Evolutionary conservation across 1,140 invertebrate species (phyloP).

Genomic region (Drosophila biarmipes): DNA sequence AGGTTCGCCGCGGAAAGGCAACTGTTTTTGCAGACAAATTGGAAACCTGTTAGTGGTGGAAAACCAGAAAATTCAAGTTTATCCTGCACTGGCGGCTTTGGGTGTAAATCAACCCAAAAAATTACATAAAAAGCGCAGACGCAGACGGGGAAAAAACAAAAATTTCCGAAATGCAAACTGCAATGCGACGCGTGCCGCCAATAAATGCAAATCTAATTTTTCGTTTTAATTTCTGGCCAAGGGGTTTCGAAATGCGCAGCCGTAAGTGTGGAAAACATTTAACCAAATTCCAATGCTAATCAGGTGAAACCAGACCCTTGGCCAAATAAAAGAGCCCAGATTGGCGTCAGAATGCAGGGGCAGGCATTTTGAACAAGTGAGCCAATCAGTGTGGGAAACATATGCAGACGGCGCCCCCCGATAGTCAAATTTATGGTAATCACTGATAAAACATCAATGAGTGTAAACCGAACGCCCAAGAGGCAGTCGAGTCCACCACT

Average conservation of each 20-base stretch:
- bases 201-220: constrained; percentile 50
- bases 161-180: constrained; percentile 28
- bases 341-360: constrained; percentile 32
- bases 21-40: constrained; percentile 35
- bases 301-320: constrained; percentile 40
- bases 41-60: constrained; percentile 57
- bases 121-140: constrained; percentile 46
- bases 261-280: constrained; percentile 35
- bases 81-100: constrained; percentile 47
- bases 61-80: constrained; percentile 76
- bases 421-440: constrained; percentile 59
- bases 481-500: constrained; percentile 15
- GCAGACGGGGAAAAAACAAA: constrained; percentile 35
- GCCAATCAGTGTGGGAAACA: constrained; percentile 50
- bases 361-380: constrained; percentile 38
- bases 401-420: not conserved
- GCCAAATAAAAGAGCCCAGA: constrained; percentile 14
- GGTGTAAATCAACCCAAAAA: constrained; percentile 45
- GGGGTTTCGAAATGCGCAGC: constrained; percentile 33
- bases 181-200: constrained; percentile 45
- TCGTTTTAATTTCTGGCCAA: constrained; percentile 10
- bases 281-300: constrained; percentile 65
- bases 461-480: constrained; percentile 12
- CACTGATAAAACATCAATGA: constrained; percentile 44
- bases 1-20: constrained; percentile 26